Base-by-base conservation (phyloP, 2,113 vertebrate species). In the Myodes glareolus region DNA sequence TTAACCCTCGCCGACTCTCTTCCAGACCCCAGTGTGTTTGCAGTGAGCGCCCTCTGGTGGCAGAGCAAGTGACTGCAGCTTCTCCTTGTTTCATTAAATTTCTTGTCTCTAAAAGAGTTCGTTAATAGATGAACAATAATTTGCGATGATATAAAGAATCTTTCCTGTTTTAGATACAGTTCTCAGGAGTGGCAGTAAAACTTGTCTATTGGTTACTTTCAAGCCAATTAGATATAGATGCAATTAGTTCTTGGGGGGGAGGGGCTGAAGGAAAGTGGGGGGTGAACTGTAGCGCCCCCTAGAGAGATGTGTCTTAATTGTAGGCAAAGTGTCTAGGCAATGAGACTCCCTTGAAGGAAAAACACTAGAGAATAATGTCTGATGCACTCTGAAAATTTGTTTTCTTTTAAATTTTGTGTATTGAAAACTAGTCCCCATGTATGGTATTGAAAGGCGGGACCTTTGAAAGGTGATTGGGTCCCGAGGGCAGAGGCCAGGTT, bases 91-190 rank as follows among this genome's bases (percentile, higher is more conserved):
- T 36, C 25, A 55, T 31, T 72, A 42, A 3, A 1, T 68, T 58
- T 50, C 72, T 78, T 17, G 31, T 27, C 23, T 39, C 8, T 31
- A 13, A 13, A 33, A 65, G 85, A 39, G 42, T 31, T 13, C 21
- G 36, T 9, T 29, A 76, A 27, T 31, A 45, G 72, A 47, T 77
- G n/a, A 14, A n/a, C 3, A 5, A 21, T 29, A 19, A 13, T n/a
- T 2, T 0, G 0, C 7, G 29, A 63, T 55, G 16, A 36, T 31
- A 63, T 9, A 65, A 65, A 67, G 73, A 7, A 3, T 11, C 31
- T 27, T 4, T 7, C 4, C 4, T 33, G 0, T 8, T 65, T 29
- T 16, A 29, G 55, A 29, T 36, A 0, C 0, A 33, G 2, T 50
- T 73, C 33, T n/a, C 42, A 23, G 29, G 27, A 55, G 36, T 4